Evolutionary conservation across 2,797 vertebrate species (phyloP).

Genomic region (Myotis planiceps): DNA sequence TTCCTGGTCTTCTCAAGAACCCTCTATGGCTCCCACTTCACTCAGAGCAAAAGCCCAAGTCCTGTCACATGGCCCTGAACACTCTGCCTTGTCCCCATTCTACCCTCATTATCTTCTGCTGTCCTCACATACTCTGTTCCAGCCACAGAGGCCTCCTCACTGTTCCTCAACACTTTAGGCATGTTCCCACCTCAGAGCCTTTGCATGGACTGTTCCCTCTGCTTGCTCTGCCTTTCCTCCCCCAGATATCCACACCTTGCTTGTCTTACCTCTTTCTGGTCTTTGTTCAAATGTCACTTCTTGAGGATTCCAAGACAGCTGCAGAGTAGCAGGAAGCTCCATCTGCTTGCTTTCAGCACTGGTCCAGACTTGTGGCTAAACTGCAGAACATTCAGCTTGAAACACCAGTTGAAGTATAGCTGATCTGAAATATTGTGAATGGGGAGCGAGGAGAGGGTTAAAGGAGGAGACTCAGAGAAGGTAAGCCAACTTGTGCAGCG

Average conservation of each 20-base stretch:
- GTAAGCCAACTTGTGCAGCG: no score
- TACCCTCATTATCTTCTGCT: neutral
- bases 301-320: neutral
- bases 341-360: no score
- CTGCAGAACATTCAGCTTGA: no score
- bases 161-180: neutral
- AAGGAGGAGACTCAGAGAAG: no score
- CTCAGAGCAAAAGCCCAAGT: neutral
- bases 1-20: neutral
- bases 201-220: neutral
- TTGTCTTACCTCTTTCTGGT: neutral
- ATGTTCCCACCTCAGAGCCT: neutral
- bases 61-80: neutral
- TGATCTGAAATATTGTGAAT: no score
- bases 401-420: no score
- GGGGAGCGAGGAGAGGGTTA: no score
- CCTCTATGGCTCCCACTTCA: neutral
- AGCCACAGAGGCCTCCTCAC: neutral
- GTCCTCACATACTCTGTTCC: neutral
- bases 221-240: neutral
- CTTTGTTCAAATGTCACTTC: neutral
- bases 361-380: neutral
- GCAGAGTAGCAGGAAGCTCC: neutral
- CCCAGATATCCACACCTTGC: neutral
- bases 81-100: neutral